phyloP scores from a whole-genome alignment of 2,888 invertebrate species.

The Byasa hedistus region DNA sequence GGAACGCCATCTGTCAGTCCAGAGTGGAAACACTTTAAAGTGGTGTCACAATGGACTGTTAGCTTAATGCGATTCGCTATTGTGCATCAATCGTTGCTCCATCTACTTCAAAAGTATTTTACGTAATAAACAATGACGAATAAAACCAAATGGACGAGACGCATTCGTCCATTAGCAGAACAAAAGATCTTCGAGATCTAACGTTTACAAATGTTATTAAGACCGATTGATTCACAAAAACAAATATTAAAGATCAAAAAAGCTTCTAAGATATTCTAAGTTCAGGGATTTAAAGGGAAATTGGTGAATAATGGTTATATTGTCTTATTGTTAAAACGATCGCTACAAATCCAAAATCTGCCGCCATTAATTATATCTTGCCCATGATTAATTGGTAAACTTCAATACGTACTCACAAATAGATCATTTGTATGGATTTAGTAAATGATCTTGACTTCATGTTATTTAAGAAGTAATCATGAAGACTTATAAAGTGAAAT shows the following conservation, averaged over 20 bases:
- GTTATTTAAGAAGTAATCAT: not conserved
- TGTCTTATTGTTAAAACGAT: not conserved
- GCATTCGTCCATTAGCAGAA: not conserved
- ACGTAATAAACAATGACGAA: not conserved
- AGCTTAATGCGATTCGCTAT: conserved; percentile 10
- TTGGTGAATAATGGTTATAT: conserved; percentile 8
- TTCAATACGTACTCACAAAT: not conserved
- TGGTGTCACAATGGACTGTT: conserved; percentile 31
- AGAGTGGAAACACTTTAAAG: conserved; percentile 59
- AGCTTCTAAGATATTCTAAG: conserved; percentile 12
- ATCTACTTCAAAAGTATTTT: not conserved
- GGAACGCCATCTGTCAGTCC: conserved; percentile 82
- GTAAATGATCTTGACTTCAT: not conserved
- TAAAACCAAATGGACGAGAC: not conserved
- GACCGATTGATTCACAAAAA: conserved; percentile 15
- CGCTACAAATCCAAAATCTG: conserved; percentile 17
- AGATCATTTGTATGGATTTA: not conserved
- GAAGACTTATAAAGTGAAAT: no score
- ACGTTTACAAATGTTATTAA: not conserved
- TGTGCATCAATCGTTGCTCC: conserved; percentile 25
- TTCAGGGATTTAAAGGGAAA: not conserved
- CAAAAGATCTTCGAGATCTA: no score
- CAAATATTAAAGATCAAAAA: conserved; percentile 3
- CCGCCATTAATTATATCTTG: not conserved
- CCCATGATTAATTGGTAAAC: not conserved